phyloP scores from a whole-genome alignment of 2,113 vertebrate genomes.

The Neoarius graeffei region DNA sequence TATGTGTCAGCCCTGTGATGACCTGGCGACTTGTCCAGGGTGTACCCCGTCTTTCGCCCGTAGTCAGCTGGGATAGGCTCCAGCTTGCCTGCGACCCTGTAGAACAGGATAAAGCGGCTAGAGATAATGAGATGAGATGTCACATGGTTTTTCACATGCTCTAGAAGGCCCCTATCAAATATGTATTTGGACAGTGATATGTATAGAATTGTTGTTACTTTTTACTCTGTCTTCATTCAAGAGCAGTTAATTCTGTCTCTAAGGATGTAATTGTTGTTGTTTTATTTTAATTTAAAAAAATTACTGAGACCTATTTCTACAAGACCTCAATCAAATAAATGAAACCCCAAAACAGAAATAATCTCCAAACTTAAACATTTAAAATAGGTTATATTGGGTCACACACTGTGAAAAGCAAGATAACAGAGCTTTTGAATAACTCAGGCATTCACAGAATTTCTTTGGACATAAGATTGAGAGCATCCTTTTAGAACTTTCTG shows the following conservation, averaged over 20 bases:
- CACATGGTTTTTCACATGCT: not conserved
- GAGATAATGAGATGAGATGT: too few relatives aligned
- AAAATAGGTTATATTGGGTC: slow-evolving; percentile 9
- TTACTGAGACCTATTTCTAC: not conserved
- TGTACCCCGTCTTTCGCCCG: too few relatives aligned
- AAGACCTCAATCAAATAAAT: not conserved
- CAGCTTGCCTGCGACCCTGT: too few relatives aligned
- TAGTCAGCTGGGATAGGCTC: too few relatives aligned
- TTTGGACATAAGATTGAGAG: slow-evolving; percentile 10
- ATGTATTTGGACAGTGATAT: not conserved
- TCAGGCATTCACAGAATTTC: not conserved
- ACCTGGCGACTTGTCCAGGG: too few relatives aligned
- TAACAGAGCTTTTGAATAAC: slow-evolving; percentile 14
- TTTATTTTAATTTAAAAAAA: not conserved
- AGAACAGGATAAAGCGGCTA: too few relatives aligned
- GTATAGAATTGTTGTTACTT: not conserved
- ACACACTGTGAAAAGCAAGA: slow-evolving; percentile 22
- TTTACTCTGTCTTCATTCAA: not conserved
- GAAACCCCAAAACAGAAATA: not conserved
- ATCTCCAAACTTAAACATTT: slow-evolving; percentile 7
- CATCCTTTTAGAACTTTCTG: slow-evolving; percentile 1
- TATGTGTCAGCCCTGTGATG: too few relatives aligned
- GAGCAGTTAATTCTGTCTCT: not conserved
- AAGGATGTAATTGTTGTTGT: not conserved
- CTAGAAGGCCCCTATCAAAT: slow-evolving; percentile 4